phyloP scores from a whole-genome alignment of 2,113 vertebrate genomes.

The Siphamia tubifer region DNA sequence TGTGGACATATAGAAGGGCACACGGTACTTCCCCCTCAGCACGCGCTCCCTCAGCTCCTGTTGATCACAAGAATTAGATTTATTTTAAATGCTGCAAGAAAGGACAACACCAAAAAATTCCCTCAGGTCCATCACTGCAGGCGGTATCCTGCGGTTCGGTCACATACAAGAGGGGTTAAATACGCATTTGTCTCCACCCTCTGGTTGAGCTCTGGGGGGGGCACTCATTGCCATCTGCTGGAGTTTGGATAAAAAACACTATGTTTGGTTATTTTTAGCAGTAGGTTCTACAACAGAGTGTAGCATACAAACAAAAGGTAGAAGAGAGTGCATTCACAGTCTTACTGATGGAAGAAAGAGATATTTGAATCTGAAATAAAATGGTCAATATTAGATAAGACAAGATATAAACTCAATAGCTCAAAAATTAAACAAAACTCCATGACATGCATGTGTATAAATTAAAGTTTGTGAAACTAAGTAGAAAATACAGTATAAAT shows the following conservation, averaged over 20 bases:
- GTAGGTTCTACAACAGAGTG: background rate
- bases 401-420: background rate
- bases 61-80: background rate
- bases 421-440: background rate
- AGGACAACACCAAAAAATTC: background rate
- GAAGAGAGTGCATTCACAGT: background rate
- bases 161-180: conserved; percentile 34
- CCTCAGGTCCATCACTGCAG: background rate
- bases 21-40: conserved; percentile 93
- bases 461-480: no score
- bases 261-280: background rate
- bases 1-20: conserved; percentile 97
- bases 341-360: background rate
- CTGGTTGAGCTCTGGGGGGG: conserved; percentile 30
- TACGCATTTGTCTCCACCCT: conserved; percentile 39
- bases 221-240: conserved; percentile 40
- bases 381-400: background rate
- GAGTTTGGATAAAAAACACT: conserved; percentile 16
- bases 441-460: no score
- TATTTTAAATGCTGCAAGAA: background rate
- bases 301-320: background rate
- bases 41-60: conserved; percentile 95
- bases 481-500: no score
- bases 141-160: background rate
- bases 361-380: background rate